Evolutionary conservation across 1,140 invertebrate species (phyloP).

Genomic region (Pogonomyrmex barbatus): DNA sequence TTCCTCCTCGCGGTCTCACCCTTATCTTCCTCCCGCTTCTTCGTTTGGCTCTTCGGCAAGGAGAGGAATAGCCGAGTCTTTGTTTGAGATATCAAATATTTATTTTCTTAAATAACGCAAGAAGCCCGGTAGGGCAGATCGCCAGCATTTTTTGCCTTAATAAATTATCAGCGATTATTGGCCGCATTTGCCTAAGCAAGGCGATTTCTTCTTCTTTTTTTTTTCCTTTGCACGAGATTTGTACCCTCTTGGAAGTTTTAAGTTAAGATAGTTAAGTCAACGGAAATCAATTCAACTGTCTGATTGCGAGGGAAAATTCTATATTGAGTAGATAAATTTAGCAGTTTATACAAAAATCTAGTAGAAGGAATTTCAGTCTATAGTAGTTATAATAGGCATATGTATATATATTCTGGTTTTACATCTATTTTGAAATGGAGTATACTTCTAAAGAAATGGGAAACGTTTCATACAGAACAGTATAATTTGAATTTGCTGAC

Average conservation of each 20-base stretch:
- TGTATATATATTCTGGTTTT: neutral
- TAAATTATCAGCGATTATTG: conserved; percentile 80
- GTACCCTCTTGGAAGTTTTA: neutral
- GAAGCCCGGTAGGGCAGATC: conserved; percentile 49
- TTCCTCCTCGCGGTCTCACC: conserved; percentile 38
- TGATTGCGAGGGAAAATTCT: neutral
- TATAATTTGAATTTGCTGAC: conserved; percentile 15
- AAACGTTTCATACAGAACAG: conserved; percentile 9
- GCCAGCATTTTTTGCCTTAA: conserved; percentile 73
- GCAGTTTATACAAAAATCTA: neutral
- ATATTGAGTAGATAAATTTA: neutral
- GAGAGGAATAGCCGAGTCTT: conserved; percentile 66
- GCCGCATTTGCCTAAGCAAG: conserved; percentile 64
- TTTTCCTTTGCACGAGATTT: conserved; percentile 12
- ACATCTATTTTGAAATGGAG: neutral
- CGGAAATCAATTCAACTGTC: conserved; percentile 16
- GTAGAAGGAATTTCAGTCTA: conserved; percentile 9
- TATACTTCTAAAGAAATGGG: neutral
- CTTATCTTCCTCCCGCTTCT: conserved; percentile 45
- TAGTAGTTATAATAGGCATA: neutral
- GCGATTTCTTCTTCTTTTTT: conserved; percentile 5
- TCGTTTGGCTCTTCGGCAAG: conserved; percentile 21
- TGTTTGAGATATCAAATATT: conserved; percentile 80
- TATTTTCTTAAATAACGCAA: conserved; percentile 77
- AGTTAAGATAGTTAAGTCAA: conserved; percentile 9